Conservation (phyloP, 2,113 vertebrate species). For the Paraplagusia blochii region DNA sequence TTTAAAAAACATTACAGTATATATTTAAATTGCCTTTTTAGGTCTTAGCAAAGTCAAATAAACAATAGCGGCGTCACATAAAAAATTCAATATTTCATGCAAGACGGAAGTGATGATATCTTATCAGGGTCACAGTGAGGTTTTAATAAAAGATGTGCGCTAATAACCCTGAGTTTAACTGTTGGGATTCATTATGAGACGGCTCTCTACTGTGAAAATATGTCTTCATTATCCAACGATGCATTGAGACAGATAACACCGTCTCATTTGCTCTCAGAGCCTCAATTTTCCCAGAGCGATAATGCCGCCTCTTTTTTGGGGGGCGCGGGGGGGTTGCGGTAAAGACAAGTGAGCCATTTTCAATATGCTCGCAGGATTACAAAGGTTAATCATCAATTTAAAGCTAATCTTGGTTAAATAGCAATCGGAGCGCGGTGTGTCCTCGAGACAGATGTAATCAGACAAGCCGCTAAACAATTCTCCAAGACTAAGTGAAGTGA, state of each 20-base stretch:
- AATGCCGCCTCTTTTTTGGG: slow-evolving; percentile 59
- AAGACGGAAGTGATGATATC: slow-evolving; percentile 53
- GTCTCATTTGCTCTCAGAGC: slow-evolving; percentile 71
- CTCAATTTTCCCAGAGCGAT: slow-evolving; percentile 57
- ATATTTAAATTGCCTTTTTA: slow-evolving; percentile 72
- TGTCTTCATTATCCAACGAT: slow-evolving; percentile 69
- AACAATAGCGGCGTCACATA: slow-evolving; percentile 60
- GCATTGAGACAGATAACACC: slow-evolving; percentile 64
- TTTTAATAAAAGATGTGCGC: slow-evolving; percentile 63
- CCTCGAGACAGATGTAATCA: slow-evolving; percentile 65
- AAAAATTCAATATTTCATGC: slow-evolving; percentile 31
- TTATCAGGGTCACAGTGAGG: slow-evolving; percentile 36
- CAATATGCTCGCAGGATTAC: slow-evolving; percentile 64
- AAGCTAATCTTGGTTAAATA: slow-evolving; percentile 78
- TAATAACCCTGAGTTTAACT: slow-evolving; percentile 44
- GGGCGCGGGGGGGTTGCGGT: slow-evolving; percentile 45
- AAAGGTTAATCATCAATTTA: slow-evolving; percentile 80
- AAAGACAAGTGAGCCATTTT: slow-evolving; percentile 63
- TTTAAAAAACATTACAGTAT: slow-evolving; percentile 65
- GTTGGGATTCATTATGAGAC: slow-evolving; percentile 66
- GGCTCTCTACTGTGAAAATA: slow-evolving; percentile 60
- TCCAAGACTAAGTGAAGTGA: slow-evolving; percentile 49
- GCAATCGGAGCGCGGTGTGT: slow-evolving; percentile 57
- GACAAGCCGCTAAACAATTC: slow-evolving; percentile 55
- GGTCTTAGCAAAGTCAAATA: slow-evolving; percentile 61